Base-by-base conservation (phyloP, 2,797 vertebrate genomes). In the Cirrhinus mrigala region DNA sequence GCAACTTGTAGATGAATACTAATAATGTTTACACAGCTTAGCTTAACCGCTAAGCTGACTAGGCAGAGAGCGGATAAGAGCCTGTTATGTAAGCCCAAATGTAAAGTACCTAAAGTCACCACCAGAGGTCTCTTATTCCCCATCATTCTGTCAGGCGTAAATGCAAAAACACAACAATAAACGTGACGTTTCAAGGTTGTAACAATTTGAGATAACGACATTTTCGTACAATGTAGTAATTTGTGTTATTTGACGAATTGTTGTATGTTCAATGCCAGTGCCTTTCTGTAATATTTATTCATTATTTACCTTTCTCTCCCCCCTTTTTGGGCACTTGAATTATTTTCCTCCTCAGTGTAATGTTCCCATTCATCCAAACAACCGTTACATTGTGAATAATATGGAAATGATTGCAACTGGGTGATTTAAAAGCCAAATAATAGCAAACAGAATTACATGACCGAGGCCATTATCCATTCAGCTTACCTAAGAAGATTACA, bases 61-160 rank as follows among this genome's bases (percentile, higher is more conserved):
- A 64, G 58, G 77, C 54, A 75, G 77, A 60, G 75, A 64, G 33
- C 33, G 78, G 78, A 80, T 76, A 60, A 76, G 20, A 66, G 8
- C 46, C 71, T 78, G 62, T 89, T 89, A 89, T 80, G 71, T 87
- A 89, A 89, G 18, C 24, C 16, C 33, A 77, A 75, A 33, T 33
- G 7, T 48, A 14, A 48, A 40, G 27, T 74, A 27, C 56, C 33
- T 11, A 60, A 33, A 76, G 76, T 75, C 33, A 54, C 86, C 88
- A 86, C 68, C 73, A 89, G 81, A 76, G 37, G 79, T 83, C 84
- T 86, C 78, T 80, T 15, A 80, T 87, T 81, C 58, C 68, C 84
- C 8, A 56, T 64, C 60, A 60, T 82, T 75, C 22, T 20, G 3
- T 24, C 33, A 60, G 40, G 60, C 27, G 11, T 62, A 24, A 80